Base-by-base conservation (phyloP, 2,888 invertebrate species). In the Molanna angustata region DNA sequence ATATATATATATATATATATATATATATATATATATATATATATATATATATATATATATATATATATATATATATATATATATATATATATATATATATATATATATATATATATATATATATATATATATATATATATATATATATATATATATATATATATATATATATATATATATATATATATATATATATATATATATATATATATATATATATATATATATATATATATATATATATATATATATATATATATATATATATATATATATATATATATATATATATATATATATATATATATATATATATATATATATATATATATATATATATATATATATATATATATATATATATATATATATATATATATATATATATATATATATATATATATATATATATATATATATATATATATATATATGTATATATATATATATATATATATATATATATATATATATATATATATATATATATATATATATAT, bases 261-360 rank as follows among this genome's bases (percentile, higher is more conserved):
- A 27, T 27, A 27, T 27, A 27, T 27, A 27, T 27, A 27, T 27
- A 27, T 27, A 27, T 27, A 27, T 27, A 27, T 27, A 27, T 27
- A 27, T 27, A 27, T 27, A 27, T 27, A 27, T 27, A 27, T 27
- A 27, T 27, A 27, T 27, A 27, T 27, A 27, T 27, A 27, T 27
- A 27, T 27, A 27, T 27, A 27, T 27, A 27, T 27, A 27, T 27
- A 27, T 27, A 27, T 27, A 27, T 27, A 27, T 27, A 27, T 27
- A 40, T 40, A 9, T 40, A 40, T 40, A 40, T 40, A 40, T 40
- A 40, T 40, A 40, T 40, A 40, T 40, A 40, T 40, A 40, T 40
- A 40, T 40, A 40, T 40, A 40, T 40, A 40, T 40, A 40, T 40
- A 40, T 40, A 40, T 40, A 40, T 40, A 40, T 40, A 40, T 40